These are phyloP conservation scores for Cyrtodaria siliqua DNA, from an alignment of 2,888 invertebrate species.

Conservation along the genomic window DNA sequence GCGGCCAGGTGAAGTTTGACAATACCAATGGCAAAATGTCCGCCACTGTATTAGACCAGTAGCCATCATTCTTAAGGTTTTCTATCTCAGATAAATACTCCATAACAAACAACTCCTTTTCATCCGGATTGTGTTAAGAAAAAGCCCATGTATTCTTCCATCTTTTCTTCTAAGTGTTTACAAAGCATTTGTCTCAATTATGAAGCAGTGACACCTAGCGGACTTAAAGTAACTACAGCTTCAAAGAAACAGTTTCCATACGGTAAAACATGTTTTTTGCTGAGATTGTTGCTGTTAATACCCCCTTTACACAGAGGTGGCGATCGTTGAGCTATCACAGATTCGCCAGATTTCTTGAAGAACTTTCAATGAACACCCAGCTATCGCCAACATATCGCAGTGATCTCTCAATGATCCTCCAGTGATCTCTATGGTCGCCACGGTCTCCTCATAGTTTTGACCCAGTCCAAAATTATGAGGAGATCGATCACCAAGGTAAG, in stretches of 20 bases:
- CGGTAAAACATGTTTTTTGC: neutral
- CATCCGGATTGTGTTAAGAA: constrained; percentile 2
- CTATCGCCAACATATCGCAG: no score
- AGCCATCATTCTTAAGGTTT: constrained; percentile 12
- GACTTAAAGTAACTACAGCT: neutral
- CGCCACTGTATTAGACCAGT: constrained; percentile 14
- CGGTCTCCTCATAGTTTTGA: no score
- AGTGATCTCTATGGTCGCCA: no score
- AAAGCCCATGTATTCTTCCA: constrained; percentile 16
- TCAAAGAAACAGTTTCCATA: constrained; percentile 20
- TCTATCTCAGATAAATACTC: constrained; percentile 15
- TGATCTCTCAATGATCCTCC: no score
- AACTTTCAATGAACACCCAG: no score
- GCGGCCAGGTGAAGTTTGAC: constrained; percentile 4
- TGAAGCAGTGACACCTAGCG: neutral
- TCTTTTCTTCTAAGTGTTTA: constrained; percentile 5
- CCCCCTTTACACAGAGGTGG: no score
- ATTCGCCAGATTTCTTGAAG: no score
- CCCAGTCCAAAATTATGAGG: no score
- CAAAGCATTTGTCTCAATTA: constrained; percentile 1
- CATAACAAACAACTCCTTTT: neutral
- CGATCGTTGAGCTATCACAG: no score
- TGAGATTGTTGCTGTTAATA: neutral
- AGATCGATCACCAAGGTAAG: no score
- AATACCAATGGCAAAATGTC: constrained; percentile 27